These are phyloP conservation scores for Limenitis camilla DNA, from an alignment of 2,888 invertebrate species.

Conservation along the genomic window DNA sequence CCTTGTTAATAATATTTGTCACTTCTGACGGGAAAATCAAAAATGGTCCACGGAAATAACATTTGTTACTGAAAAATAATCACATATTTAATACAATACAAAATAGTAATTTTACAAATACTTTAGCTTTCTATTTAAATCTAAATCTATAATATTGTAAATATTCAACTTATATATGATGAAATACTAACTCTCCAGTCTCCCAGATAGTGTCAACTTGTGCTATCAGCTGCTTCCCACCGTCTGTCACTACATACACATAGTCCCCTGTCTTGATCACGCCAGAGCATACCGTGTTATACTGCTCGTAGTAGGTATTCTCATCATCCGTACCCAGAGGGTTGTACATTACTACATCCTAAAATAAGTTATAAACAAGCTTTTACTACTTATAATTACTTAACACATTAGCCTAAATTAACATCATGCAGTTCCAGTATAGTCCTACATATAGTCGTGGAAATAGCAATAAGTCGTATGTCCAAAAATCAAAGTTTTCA, in stretches of 20 bases:
- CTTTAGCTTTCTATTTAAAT: too few species aligned
- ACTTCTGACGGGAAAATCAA: conserved; percentile 92
- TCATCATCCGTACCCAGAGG: conserved; percentile 81
- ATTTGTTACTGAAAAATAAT: conserved; percentile 85
- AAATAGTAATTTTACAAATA: conserved; percentile 12
- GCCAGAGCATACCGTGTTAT: conserved; percentile 87
- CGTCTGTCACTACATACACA: conserved; percentile 94
- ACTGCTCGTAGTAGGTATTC: conserved; percentile 94
- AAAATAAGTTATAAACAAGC: conserved; percentile 5
- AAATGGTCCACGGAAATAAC: conserved; percentile 96
- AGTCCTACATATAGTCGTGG: too few species aligned
- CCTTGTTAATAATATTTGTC: conserved; percentile 82
- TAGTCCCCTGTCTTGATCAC: conserved; percentile 93
- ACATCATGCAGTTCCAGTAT: too few species aligned
- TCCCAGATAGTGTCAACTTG: conserved; percentile 97
- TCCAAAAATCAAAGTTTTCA: too few species aligned
- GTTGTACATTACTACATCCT: conserved; percentile 87
- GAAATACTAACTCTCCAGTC: conserved; percentile 83
- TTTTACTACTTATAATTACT: too few species aligned
- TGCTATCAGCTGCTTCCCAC: conserved; percentile 91
- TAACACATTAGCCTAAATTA: not conserved
- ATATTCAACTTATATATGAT: too few species aligned
- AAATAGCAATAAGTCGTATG: too few species aligned
- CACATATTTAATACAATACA: too few species aligned
- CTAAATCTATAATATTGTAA: too few species aligned